Conservation (phyloP, 2,888 invertebrate genomes). For the Pantelozetes paolii region DNA sequence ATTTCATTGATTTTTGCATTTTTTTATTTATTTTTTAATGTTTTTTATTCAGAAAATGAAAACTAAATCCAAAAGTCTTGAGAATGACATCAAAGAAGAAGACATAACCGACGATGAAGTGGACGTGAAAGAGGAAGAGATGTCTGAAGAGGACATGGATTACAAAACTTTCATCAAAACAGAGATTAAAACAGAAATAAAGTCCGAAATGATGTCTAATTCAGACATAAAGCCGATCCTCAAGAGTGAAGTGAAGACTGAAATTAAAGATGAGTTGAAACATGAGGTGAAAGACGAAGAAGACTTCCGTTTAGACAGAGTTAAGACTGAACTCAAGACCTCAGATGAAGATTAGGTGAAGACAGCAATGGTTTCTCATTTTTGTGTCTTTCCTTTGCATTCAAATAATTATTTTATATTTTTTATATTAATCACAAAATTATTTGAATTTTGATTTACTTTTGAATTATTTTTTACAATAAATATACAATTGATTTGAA, state of each 20-base stretch:
- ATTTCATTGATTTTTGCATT: neutral
- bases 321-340: too few species aligned
- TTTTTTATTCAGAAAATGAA: neutral
- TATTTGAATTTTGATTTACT: too few species aligned
- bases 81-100: neutral
- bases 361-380: too few species aligned
- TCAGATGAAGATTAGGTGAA: too few species aligned
- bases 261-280: neutral
- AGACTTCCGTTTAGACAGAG: neutral
- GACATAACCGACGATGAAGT: neutral
- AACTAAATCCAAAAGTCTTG: neutral
- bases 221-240: too few species aligned
- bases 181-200: neutral
- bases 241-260: neutral
- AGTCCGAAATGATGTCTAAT: neutral
- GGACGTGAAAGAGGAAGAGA: neutral
- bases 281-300: neutral
- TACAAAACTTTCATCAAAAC: neutral
- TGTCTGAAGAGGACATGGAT: neutral
- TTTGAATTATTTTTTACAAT: too few species aligned
- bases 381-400: too few species aligned
- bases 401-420: too few species aligned
- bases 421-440: too few species aligned
- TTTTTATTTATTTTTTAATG: neutral
- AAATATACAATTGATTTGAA: too few species aligned